Base-by-base conservation (phyloP, 1,140 invertebrate genomes). In the Drosophila teissieri region DNA sequence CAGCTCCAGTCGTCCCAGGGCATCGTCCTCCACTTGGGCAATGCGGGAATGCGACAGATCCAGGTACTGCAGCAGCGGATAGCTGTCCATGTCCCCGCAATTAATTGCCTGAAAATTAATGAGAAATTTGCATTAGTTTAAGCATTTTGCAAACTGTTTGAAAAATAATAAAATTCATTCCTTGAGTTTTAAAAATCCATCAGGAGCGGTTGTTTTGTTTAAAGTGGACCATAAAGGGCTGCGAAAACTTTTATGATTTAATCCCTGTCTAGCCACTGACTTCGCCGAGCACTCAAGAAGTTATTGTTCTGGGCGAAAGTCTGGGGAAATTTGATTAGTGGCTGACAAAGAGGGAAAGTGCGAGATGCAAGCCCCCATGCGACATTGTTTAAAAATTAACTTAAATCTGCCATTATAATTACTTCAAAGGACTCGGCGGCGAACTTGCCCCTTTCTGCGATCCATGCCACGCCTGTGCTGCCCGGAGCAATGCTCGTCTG, bases 61-160 rank as follows among this genome's bases (percentile, higher is more conserved):
- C 24, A 99, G 91, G 27, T 96, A 93, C 67, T 95, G 95, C 10
- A 98, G 91, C 15, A 97, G 92, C 0, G 97, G 97, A 91, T 98
- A 98, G 72, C 97, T 97, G 81, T 97, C 97, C 60, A 99, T 94
- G 80, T 98, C 97, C n/a, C 97, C 96, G 76, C 96, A 95, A 42
- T 95, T 94, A 15, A 98, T 95, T 0, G 94, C 93, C 52, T 94
- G 88, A 1, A 64, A 78, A 34, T 3, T 27, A 4, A 3, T 45
- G 14, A 10, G 6, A 22, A 8, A 57, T 1, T n/a, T 31, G 2
- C 2, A 40, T 40, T 8, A 40, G 17, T 2, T 31, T 3, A 31
- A 8, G 3, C 12, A 39, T 5, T 39, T 4, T n/a, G 5, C 4
- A 39, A n/a, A 12, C 11, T 39, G 37, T 2, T n/a, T 39, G 5